phyloP scores from a whole-genome alignment of 1,140 invertebrate species.

The Orius insidiosus region DNA sequence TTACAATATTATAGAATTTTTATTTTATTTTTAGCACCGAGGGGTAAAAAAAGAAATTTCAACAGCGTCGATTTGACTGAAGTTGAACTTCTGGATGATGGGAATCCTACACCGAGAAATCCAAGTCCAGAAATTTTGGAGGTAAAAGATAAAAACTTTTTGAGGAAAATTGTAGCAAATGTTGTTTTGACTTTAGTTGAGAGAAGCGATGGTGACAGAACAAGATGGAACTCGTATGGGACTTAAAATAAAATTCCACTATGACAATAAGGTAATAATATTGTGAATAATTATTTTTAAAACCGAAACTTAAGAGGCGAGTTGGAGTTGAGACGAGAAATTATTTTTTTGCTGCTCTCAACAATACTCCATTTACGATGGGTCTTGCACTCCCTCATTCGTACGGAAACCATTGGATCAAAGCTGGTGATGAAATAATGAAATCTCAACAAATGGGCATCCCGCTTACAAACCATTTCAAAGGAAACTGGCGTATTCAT shows the following conservation, averaged over 20 bases:
- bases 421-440: conserved; percentile 25
- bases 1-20: not conserved
- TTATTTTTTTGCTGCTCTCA: conserved; percentile 66
- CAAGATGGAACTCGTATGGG: conserved; percentile 41
- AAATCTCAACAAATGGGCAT: conserved; percentile 20
- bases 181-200: conserved; percentile 33
- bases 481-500: conserved; percentile 67
- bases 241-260: conserved; percentile 57
- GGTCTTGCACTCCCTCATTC: conserved; percentile 60
- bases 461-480: conserved; percentile 40
- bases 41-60: conserved; percentile 69
- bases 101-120: conserved; percentile 22
- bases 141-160: conserved; percentile 17
- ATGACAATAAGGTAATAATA: conserved; percentile 49
- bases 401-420: conserved; percentile 59
- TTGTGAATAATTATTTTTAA: conserved; percentile 11
- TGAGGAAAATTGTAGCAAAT: not conserved
- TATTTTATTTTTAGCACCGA: conserved; percentile 35
- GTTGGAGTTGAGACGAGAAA: conserved; percentile 61
- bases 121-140: conserved; percentile 21
- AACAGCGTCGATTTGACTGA: conserved; percentile 92
- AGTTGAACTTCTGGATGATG: conserved; percentile 71
- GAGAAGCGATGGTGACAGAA: conserved; percentile 56
- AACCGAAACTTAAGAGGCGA: too few species aligned
- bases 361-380: conserved; percentile 71